Conservation (phyloP, 2,113 vertebrate genomes). For the Cebus imitator region DNA sequence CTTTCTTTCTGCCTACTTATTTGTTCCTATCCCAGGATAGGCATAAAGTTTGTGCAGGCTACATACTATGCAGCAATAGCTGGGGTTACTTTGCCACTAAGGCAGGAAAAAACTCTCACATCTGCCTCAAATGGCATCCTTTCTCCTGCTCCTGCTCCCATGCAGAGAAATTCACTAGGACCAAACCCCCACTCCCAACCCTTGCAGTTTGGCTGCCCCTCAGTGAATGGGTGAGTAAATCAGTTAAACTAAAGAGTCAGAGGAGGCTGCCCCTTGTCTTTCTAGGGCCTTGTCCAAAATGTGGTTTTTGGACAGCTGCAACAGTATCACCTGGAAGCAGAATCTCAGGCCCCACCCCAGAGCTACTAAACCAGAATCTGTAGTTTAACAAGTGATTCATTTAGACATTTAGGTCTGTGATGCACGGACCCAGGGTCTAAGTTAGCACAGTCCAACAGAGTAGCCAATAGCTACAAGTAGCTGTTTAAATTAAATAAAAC, state of each 20-base stretch:
- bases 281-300: background rate
- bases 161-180: background rate
- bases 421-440: background rate
- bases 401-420: background rate
- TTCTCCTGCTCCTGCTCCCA: background rate
- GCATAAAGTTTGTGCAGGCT: background rate
- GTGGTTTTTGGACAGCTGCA: background rate
- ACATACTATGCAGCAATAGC: background rate
- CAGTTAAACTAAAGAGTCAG: background rate
- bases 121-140: background rate
- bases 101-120: background rate
- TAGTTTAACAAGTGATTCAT: background rate
- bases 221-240: background rate
- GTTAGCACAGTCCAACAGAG: background rate
- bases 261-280: background rate
- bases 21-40: background rate
- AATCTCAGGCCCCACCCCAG: background rate
- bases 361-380: background rate
- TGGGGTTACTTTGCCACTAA: background rate
- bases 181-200: background rate
- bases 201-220: background rate
- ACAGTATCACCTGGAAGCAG: background rate
- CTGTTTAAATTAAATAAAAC: slow-evolving; percentile 12
- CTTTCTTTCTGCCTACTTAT: background rate
- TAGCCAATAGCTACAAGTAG: background rate